Base-by-base conservation (phyloP, 2,888 invertebrate species). In the Teinopalpus imperialis region DNA sequence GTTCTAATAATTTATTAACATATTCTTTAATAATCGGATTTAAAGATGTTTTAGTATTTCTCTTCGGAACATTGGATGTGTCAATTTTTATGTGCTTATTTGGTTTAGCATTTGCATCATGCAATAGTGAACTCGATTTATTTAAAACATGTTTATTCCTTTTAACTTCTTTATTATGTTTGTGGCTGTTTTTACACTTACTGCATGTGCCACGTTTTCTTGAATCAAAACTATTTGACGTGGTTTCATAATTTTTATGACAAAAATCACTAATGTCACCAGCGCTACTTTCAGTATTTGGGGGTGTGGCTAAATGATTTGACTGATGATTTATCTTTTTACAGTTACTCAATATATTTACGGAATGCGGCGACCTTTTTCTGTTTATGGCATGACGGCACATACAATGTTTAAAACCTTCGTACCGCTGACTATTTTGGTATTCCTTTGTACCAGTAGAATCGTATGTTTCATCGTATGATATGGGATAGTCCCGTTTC, bases 1-100 rank as follows among this genome's bases (percentile, higher is more conserved):
- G 60, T 20, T 68, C 59, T 18, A 89, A 56, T 43, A 89, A 60
- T 59, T 74, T 77, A 52, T 82, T 73, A 1, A 89, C 70, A 58
- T 89, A 89, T 24, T 66, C 63, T 64, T 80, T 81, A 21, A 89
- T 63, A 9, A 69, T 46, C n/a, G 87, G 86, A 54, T 81, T 75
- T 8, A 77, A 43, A 9, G 52, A 54, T 3, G 60, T 36, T 46
- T 61, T 64, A 16, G 26, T 45, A 13, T 35, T 27, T 43, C 43
- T 64, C 16, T 45, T 60, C n/a, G 10, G 5, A 6, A 20, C 12
- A 3, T 34, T 29, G 9, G 20, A 13, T 40, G 50, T 53, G 4
- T n/a, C 7, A 20, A 27, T 43, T 40, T 20, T 49, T 6, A 31
- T 27, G 21, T 24, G 39, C 20, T 46, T 50, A 41, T 8, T 24